These are phyloP conservation scores for Halcyon leucocephala DNA, from an alignment of 2,797 vertebrate species.

Conservation along the genomic window DNA sequence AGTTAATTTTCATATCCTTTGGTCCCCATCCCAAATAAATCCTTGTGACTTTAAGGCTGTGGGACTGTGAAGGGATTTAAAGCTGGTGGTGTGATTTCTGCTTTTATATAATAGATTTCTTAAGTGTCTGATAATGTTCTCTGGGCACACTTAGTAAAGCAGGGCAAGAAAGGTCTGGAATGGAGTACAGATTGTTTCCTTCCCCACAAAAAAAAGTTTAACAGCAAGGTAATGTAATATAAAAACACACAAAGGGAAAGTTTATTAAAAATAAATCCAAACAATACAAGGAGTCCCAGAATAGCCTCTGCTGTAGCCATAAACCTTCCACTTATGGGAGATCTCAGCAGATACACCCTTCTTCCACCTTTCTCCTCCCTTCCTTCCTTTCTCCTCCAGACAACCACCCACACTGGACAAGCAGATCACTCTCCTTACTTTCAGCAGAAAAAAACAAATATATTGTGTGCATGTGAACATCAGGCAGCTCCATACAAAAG, in stretches of 20 bases:
- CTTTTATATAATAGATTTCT: not conserved
- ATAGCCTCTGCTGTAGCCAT: slow-evolving; percentile 18
- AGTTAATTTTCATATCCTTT: not conserved
- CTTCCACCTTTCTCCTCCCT: not conserved
- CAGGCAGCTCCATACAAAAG: not conserved
- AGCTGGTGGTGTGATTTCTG: not conserved
- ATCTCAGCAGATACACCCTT: not conserved
- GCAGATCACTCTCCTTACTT: not conserved
- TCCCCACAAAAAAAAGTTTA: not conserved
- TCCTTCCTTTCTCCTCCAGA: not conserved
- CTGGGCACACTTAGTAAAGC: not conserved
- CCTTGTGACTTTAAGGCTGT: not conserved
- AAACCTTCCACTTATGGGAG: slow-evolving; percentile 34
- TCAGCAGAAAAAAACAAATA: not conserved
- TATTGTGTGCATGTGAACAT: not conserved
- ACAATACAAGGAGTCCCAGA: not conserved
- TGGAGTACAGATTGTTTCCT: not conserved
- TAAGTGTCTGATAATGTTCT: not conserved
- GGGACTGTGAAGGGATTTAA: not conserved
- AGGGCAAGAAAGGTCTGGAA: not conserved
- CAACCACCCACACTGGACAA: not conserved
- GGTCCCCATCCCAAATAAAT: not conserved
- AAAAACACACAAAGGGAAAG: slow-evolving; percentile 14
- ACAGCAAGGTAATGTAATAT: not conserved
- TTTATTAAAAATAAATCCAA: slow-evolving; percentile 56